Evolutionary conservation across 2,888 invertebrate species (phyloP), one percentile per base, ranked within the genome.

Genomic region (Gastrophysa polygoni): DNA sequence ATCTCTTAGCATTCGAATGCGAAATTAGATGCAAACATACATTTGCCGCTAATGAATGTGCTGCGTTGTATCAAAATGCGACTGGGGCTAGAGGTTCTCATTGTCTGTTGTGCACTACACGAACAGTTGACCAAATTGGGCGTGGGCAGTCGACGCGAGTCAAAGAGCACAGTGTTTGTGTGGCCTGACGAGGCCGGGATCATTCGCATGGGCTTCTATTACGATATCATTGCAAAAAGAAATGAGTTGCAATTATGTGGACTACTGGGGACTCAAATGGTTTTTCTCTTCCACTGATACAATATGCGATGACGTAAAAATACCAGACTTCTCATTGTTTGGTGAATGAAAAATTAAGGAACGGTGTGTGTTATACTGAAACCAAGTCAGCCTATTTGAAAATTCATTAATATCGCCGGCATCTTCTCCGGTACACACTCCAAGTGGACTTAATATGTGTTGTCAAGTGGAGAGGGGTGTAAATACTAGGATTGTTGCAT

Each of bases 1-100:
- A 43, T 54, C 54, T 54, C 11, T 54, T 34, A 54, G 54, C 54
- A 54, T 54, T 54, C 43, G 54, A 54, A 54, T 54, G 38, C 43
- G 28, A 54, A 54, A 54, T 54, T 20, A 54, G 43, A 6, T 54
- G 54, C 54, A 54, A 43, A 38, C 17, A 54, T 54, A 38, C 14
- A 38, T 38, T n/a, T n/a, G 38, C 11, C 14, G 38, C 14, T 38
- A 38, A 38, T 38, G n/a, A 38, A 38, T n/a, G 3, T 38, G 14
- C 38, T 38, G 38, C 38, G 38, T 38, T 38, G 38, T 38, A 38
- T 38, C 38, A 38, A 14, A 38, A 38, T 38, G 38, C 38, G 38
- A n/a, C n/a, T n/a, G n/a, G n/a, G 38, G 4, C 38, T 38, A 6
- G 14, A 38, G 14, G n/a, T 38, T 38, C 3, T 3, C 38, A 38